Evolutionary conservation across 2,888 invertebrate species (phyloP), one percentile per base, ranked within the genome.

Genomic region (Hedya salicella): DNA sequence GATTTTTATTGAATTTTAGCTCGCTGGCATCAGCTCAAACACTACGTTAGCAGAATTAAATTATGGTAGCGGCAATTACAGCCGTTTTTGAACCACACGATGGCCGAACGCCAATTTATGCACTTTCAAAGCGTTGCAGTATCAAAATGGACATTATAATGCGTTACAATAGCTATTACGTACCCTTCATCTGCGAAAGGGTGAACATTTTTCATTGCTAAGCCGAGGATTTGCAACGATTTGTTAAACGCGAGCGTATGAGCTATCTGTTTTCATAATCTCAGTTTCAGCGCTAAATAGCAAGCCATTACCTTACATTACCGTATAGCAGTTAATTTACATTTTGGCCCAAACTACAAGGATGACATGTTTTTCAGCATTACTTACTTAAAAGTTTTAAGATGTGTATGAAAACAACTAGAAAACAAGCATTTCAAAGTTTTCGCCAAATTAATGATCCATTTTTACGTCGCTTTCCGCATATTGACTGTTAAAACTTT

Each of bases 51-150:
- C 87, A 78, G 80, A 89, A 89, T 89, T 87, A 86, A 89, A 88
- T 90, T 88, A 88, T 88, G 88, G 85, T 76, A 78, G 81, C 84
- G 82, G 85, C 88, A 89, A 89, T 89, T 88, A 89, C 86, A 88
- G 79, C 78, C 86, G 83, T 87, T 89, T 89, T 88, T 86, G 87
- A 84, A 88, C 87, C 87, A 79, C 86, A 78, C 77, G 77, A 84
- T 88, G 89, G 88, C 86, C 76, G 81, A 83, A 81, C 78, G 88
- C 90, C 89, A 89, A 88, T 89, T 86, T 86, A 87, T 85, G 77
- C 80, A 74, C 78, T 80, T 77, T 81, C 78, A 80, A 76, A 78
- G 78, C 75, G 77, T 76, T 77, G 74, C 78, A 71, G 75, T 80
- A 78, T 76, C 53, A 60, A 53, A 52, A 61, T 66, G 54, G 30